phyloP scores from a whole-genome alignment of 2,888 invertebrate genomes.

The Acanthopleura granulata region DNA sequence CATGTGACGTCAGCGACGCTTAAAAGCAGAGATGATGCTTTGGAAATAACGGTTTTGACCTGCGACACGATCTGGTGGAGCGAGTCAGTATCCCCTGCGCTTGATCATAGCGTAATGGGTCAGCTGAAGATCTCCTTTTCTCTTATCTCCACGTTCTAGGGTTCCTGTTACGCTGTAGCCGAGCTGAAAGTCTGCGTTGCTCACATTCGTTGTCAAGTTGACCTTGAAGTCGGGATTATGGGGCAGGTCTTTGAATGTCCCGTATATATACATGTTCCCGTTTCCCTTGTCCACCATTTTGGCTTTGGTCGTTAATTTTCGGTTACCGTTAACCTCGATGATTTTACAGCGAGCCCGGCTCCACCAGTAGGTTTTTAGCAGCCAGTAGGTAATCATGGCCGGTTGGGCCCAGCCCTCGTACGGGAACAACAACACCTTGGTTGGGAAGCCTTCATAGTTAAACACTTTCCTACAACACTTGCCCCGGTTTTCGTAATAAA shows the following conservation, averaged over 20 bases:
- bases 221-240: constrained; percentile 69
- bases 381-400: constrained; percentile 88
- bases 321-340: constrained; percentile 85
- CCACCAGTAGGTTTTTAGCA: constrained; percentile 89
- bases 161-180: constrained; percentile 91
- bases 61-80: neutral
- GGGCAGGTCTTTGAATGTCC: constrained; percentile 77
- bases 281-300: constrained; percentile 84
- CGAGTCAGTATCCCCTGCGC: constrained; percentile 77
- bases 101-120: constrained; percentile 90
- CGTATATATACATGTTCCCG: constrained; percentile 85
- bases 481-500: constrained; percentile 83
- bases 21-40: no score
- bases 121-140: constrained; percentile 84
- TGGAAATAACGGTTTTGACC: no score
- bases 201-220: constrained; percentile 86
- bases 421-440: constrained; percentile 87
- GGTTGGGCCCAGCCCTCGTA: constrained; percentile 92
- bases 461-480: constrained; percentile 86
- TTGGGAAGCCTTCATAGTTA: constrained; percentile 84
- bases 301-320: constrained; percentile 82
- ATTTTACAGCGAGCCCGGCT: constrained; percentile 86
- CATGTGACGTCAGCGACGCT: no score
- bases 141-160: constrained; percentile 81
- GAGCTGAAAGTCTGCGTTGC: constrained; percentile 88